phyloP scores from a whole-genome alignment of 1,140 invertebrate genomes.

The Charaxes varanes region DNA sequence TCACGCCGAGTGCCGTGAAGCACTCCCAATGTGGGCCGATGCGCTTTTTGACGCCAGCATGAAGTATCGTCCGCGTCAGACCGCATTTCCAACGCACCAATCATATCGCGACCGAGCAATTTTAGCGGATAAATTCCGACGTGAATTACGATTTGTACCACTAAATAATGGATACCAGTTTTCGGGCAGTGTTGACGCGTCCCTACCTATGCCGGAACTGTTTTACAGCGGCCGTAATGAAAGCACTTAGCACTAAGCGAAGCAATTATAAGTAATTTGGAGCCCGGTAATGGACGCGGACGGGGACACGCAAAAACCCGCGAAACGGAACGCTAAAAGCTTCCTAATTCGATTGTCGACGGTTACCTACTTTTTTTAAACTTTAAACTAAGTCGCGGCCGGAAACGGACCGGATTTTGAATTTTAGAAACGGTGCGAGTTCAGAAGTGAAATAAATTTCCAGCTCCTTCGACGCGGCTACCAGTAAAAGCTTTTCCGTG shows the following conservation, averaged over 20 bases:
- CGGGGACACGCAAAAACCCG: conserved; percentile 63
- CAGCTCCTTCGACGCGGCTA: conserved; percentile 12
- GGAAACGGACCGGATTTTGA: conserved; percentile 22
- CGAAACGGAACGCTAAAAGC: conserved; percentile 69
- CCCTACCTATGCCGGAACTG: conserved; percentile 37
- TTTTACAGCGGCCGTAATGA: conserved; percentile 56
- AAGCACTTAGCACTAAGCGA: conserved; percentile 71
- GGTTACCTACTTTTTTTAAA: conserved; percentile 55
- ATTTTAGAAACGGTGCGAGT: conserved; percentile 18
- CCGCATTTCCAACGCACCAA: conserved; percentile 24
- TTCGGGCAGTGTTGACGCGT: conserved; percentile 37
- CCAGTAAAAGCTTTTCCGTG: conserved; percentile 36
- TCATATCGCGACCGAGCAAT: conserved; percentile 22
- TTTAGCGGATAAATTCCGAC: conserved; percentile 18
- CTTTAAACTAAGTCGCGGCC: conserved; percentile 28
- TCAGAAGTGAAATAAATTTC: conserved; percentile 23
- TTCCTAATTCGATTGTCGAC: conserved; percentile 66
- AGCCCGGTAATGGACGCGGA: conserved; percentile 63
- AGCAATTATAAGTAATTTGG: conserved; percentile 73
- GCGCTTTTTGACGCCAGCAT: conserved; percentile 50
- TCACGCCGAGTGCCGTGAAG: conserved; percentile 41
- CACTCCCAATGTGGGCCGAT: conserved; percentile 41
- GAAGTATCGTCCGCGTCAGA: conserved; percentile 37
- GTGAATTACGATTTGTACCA: conserved; percentile 22
- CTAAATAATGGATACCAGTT: conserved; percentile 27